Conservation (phyloP, 2,888 invertebrate species). For the Oxytorus armatus region DNA sequence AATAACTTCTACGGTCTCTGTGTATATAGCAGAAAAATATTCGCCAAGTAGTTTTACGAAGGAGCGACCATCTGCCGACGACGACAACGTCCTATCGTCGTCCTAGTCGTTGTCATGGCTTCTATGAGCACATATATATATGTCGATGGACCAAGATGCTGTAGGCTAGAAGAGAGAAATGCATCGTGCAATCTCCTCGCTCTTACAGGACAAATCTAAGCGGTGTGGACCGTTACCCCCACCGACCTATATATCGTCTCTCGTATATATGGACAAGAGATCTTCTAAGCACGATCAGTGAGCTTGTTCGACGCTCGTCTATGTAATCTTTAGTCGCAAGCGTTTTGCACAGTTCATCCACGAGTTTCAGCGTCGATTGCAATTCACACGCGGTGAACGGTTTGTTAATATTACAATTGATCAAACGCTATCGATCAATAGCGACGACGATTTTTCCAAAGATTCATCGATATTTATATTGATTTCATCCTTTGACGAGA, state of each 20-base stretch:
- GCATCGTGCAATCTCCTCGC: slow-evolving; percentile 64
- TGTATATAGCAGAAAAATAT: background rate
- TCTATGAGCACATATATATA: background rate
- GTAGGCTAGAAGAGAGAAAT: slow-evolving; percentile 51
- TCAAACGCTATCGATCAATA: background rate
- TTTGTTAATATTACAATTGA: background rate
- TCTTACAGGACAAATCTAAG: slow-evolving; percentile 70
- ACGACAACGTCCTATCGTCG: slow-evolving; percentile 19
- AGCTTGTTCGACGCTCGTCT: slow-evolving; percentile 62
- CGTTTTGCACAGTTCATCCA: slow-evolving; percentile 17
- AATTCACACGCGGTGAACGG: background rate
- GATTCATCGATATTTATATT: background rate
- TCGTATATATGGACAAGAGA: slow-evolving; percentile 83
- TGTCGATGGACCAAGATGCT: slow-evolving; percentile 32
- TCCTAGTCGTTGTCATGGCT: slow-evolving; percentile 28
- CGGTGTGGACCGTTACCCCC: slow-evolving; percentile 81
- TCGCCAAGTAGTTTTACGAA: background rate
- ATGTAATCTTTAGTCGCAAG: slow-evolving; percentile 32
- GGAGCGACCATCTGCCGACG: slow-evolving; percentile 6
- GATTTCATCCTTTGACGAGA: too few relatives aligned
- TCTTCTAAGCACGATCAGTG: slow-evolving; percentile 76
- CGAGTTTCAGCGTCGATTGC: slow-evolving; percentile 33
- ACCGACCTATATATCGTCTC: slow-evolving; percentile 81
- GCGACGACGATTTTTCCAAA: background rate
- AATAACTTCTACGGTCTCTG: background rate